These are phyloP conservation scores for Listronotus bonariensis DNA, from an alignment of 1,140 invertebrate species.

Conservation along the genomic window DNA sequence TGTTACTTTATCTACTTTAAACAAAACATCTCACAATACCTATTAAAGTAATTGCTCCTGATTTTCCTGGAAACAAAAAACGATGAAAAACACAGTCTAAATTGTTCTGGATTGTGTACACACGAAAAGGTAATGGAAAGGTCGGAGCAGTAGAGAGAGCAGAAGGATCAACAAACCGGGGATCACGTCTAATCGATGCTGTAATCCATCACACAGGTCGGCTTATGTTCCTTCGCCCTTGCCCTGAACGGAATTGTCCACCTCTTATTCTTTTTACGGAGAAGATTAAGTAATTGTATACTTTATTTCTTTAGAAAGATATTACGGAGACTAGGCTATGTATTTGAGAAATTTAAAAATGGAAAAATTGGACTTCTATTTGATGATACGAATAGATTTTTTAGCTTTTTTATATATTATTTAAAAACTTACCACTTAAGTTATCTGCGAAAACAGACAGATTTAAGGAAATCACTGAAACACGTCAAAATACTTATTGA, in stretches of 20 bases:
- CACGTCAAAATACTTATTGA: too few relatives aligned
- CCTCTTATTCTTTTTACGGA: slow-evolving; percentile 25
- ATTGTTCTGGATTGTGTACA: slow-evolving; percentile 41
- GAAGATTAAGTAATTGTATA: slow-evolving; percentile 32
- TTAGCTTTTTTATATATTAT: too few relatives aligned
- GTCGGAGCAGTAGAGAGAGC: slow-evolving; percentile 27
- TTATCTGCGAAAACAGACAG: too few relatives aligned
- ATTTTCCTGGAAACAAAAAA: slow-evolving; percentile 4
- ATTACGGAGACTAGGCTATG: too few relatives aligned
- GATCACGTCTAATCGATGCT: slow-evolving; percentile 55
- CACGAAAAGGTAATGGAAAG: slow-evolving; percentile 41
- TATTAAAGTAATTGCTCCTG: slow-evolving; percentile 28
- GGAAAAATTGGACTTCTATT: too few relatives aligned
- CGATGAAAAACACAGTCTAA: slow-evolving; percentile 31
- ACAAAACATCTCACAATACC: not conserved
- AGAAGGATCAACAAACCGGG: slow-evolving; percentile 43
- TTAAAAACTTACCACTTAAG: too few relatives aligned
- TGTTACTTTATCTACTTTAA: too few relatives aligned
- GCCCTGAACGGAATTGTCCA: slow-evolving; percentile 3
- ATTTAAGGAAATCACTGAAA: too few relatives aligned
- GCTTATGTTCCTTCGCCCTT: slow-evolving; percentile 39
- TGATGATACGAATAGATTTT: too few relatives aligned
- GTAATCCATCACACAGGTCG: slow-evolving; percentile 56
- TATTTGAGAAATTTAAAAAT: too few relatives aligned
- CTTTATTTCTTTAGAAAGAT: not conserved